phyloP scores from a whole-genome alignment of 2,888 invertebrate genomes.

The Adelognathus sp. region DNA sequence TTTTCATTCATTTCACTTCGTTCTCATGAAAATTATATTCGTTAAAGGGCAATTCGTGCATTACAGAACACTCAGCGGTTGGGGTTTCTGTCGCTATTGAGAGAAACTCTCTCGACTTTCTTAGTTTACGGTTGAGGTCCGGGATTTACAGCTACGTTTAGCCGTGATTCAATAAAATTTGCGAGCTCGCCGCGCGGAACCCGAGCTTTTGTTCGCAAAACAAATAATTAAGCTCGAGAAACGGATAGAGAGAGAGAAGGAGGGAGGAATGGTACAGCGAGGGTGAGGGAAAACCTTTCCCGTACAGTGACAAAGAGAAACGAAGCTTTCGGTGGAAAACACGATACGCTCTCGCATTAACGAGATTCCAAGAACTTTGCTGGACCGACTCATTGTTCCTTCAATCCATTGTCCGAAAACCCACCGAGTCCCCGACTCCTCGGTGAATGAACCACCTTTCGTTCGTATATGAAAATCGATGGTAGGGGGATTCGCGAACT shows the following conservation, averaged over 20 bases:
- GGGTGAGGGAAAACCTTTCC: neutral
- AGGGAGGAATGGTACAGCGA: neutral
- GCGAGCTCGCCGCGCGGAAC: constrained; percentile 13
- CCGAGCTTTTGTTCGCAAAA: constrained; percentile 50
- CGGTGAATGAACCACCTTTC: constrained; percentile 57
- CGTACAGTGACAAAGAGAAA: constrained; percentile 42
- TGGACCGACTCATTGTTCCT: constrained; percentile 61
- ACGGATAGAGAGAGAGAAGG: neutral
- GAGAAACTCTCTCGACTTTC: neutral
- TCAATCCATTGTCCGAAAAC: constrained; percentile 58
- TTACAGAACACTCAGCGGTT: no score
- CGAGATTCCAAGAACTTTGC: constrained; percentile 51
- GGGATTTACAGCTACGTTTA: constrained; percentile 45
- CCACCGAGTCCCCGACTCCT: constrained; percentile 25
- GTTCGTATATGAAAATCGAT: constrained; percentile 59
- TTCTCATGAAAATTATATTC: neutral
- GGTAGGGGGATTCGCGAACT: constrained; percentile 46
- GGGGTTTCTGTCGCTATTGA: neutral
- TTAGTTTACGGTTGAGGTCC: neutral
- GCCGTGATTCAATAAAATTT: constrained; percentile 53
- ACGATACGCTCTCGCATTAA: constrained; percentile 56
- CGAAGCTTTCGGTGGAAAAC: constrained; percentile 53
- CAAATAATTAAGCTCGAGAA: constrained; percentile 50
- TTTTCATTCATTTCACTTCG: neutral
- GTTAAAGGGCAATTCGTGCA: neutral